Evolutionary conservation across 2,888 invertebrate species (phyloP), one percentile per base, ranked within the genome.

Genomic region (Thecophora atra): DNA sequence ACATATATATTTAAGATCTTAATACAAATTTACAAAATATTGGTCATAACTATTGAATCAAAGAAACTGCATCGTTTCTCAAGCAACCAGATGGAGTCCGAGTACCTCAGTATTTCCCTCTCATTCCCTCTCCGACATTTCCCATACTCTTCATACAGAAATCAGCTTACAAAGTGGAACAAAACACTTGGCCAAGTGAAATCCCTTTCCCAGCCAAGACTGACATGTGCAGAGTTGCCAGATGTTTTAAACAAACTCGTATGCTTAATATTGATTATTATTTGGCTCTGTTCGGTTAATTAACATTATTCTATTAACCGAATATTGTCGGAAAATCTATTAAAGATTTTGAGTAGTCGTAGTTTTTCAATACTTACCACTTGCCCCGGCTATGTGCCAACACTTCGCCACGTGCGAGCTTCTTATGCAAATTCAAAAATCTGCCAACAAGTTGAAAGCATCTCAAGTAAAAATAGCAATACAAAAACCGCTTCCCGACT

Each of bases 381-480:
- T 3, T 17, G 37, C 11, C 37, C 11, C 6, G 37, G 11, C 11
- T 13, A 26, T 8, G 8, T 58, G 58, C 26, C 58, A 58, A 3
- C 26, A 21, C 56, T 1, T 37, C n/a, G 3, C 37, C 28, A 65
- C 47, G 15, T 13, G n/a, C 19, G 37, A n/a, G 28, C n/a, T 37
- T 26, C 21, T 26, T 64, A 64, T 64, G 70, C 56, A 69, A 69
- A 69, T 69, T 21, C 21, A n/a, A 70, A 37, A 56, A 63, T 70
- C 28, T 26, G 21, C 63, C 44, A 70, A 52, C 44, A 44, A 51
- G 47, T 26, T 42, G 26, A 52, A 52, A 21, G 24, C 54, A 54
- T 24, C 62, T 19, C 2, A 17, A 62, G 62, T 44, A 30, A 51
- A 15, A 70, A 30, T 72, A 76, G 58, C 56, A 47, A 52, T 28